Evolutionary conservation across 1,140 invertebrate genomes (phyloP), one percentile per base, ranked within the genome.

Genomic region (Venturia canescens): DNA sequence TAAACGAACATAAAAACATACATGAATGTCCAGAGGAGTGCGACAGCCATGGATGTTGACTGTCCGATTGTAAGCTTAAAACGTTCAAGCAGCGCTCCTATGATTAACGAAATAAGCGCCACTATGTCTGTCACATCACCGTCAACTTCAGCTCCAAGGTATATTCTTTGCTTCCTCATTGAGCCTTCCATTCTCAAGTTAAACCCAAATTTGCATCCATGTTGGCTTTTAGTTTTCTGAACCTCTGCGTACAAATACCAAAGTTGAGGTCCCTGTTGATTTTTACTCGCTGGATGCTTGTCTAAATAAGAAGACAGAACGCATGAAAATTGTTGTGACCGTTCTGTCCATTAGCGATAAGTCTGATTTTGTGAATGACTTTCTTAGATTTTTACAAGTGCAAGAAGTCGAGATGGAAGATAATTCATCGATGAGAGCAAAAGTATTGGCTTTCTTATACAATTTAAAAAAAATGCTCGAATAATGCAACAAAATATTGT

Each of bases 71-170:
- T 94, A 80, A 94, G 93, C 75, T 91, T 97, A 34, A 97, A 97
- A 91, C 93, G 96, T 87, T 96, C 95, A 80, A 96, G 94, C 86
- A 97, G 96, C 93, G 96, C 96, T 82, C 96, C 96, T 80, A 96
- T 97, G 94, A 96, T 97, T 84, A 96, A 96, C 89, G 94, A 95
- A 87, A 92, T 94, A 57, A 93, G 88, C 87, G 87, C 90, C 82
- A 91, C 90, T 75, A 92, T 91, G 90, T 91, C 90, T 78, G 84
- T 91, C 26, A 90, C 89, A 57, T 90, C 91, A 34, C 88, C 91
- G 38, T 88, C 91, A n/a, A 91, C 89, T 72, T 90, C 92, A 31
- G 83, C 90, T 27, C 87, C 92, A 71, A 93, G 92, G 92, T 93
- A 90, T 16, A 57, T 76, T 82, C 80, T 16, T 78, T 82, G 50